Conservation (phyloP, 2,797 vertebrate genomes). For the Basileuterus tristriatus region DNA sequence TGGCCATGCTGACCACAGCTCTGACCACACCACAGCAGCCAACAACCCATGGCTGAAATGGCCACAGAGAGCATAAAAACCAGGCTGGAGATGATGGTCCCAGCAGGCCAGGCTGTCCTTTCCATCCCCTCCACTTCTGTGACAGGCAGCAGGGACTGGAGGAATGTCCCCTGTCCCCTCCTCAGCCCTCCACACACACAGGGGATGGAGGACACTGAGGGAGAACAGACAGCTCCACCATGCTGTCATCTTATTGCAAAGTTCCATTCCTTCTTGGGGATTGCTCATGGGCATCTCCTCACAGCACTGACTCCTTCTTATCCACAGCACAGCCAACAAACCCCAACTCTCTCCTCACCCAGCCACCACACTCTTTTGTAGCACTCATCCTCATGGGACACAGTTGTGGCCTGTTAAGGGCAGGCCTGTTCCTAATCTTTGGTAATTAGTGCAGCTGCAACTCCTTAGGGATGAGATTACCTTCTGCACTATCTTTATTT, state of each 20-base stretch:
- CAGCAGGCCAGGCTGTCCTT: neutral
- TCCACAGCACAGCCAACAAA: no score
- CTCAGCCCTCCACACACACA: neutral
- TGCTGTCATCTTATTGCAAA: neutral
- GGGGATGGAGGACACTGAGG: neutral
- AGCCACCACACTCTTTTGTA: no score
- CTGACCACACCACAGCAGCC: neutral
- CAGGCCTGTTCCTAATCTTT: neutral
- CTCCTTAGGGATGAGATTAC: no score
- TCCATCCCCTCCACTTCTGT: neutral
- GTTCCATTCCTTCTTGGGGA: no score
- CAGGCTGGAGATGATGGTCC: fast-evolving
- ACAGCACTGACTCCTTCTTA: no score
- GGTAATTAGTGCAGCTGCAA: no score
- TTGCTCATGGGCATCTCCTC: neutral
- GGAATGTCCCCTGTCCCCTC: neutral
- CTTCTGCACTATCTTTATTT: no score
- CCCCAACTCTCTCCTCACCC: no score
- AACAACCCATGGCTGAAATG: neutral
- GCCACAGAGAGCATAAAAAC: neutral
- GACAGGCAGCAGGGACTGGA: fast-evolving
- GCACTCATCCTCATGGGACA: no score
- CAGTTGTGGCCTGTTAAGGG: no score
- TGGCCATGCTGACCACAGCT: neutral
- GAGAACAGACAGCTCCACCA: neutral